A percentile compares a stretch with the other conserved stretches of the same genome.
phyloP scores from a whole-genome alignment of 2,888 invertebrate genomes.

The Gymnosoma rotundatum region DNA sequence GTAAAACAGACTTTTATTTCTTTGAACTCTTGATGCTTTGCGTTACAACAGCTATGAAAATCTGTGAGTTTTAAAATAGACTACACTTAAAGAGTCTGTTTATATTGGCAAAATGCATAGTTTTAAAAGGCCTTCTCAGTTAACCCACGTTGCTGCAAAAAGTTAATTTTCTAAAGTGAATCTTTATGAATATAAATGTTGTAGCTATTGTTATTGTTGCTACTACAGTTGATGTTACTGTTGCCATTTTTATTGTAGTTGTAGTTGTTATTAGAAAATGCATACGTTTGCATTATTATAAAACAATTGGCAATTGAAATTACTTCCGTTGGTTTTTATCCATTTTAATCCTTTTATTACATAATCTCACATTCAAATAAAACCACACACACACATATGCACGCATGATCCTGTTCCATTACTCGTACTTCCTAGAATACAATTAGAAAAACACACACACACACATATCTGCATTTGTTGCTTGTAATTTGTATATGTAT shows the following conservation, averaged over 20 bases:
- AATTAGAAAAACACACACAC: background rate
- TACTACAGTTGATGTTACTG: constrained; percentile 24
- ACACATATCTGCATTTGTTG: background rate
- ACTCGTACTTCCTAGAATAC: background rate
- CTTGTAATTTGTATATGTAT: background rate
- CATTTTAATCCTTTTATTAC: constrained; percentile 67
- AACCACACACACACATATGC: constrained; percentile 6
- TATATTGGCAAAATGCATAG: background rate
- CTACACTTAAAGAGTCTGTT: too few species aligned
- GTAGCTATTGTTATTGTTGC: constrained; percentile 36
- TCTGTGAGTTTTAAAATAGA: too few species aligned
- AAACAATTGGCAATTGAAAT: constrained; percentile 70
- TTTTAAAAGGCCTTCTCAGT: background rate
- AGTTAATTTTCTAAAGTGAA: constrained; percentile 70
- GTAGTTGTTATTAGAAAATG: constrained; percentile 56
- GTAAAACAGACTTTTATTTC: too few species aligned
- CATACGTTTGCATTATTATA: constrained; percentile 69
- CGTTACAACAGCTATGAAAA: too few species aligned
- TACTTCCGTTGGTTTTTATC: constrained; percentile 68
- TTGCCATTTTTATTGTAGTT: constrained; percentile 30
- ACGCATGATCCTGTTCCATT: background rate
- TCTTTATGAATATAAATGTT: constrained; percentile 53
- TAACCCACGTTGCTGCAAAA: constrained; percentile 23
- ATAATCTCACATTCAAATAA: background rate
- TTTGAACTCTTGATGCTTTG: too few species aligned